phyloP scores from a whole-genome alignment of 2,113 vertebrate species.

The Clarias magur region DNA sequence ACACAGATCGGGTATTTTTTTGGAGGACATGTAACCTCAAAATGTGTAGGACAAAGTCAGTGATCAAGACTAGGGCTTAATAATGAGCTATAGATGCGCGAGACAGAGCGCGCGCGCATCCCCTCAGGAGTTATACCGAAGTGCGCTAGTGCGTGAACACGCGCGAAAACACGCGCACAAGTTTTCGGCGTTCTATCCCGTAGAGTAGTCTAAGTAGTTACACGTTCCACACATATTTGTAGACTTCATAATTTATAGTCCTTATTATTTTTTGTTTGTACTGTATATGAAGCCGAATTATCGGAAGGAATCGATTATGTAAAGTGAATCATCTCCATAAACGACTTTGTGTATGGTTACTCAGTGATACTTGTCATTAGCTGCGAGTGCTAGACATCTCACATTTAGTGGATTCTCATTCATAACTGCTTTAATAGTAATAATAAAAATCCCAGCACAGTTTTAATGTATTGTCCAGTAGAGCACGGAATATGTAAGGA shows the following conservation, averaged over 20 bases:
- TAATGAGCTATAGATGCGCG: no score
- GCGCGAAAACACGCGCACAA: constrained; percentile 2
- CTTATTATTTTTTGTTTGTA: background rate
- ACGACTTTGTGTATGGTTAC: background rate
- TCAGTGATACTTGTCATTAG: background rate
- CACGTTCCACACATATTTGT: background rate
- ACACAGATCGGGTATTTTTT: background rate
- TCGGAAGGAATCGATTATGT: background rate
- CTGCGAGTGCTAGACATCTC: no score
- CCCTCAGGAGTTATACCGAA: background rate
- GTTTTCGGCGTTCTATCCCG: background rate
- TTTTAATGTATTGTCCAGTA: background rate
- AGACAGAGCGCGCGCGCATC: background rate
- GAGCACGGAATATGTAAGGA: background rate
- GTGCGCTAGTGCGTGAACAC: constrained; percentile 18
- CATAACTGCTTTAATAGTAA: no score
- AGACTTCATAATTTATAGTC: background rate
- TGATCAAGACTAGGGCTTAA: background rate
- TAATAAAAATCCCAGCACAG: no score
- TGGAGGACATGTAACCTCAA: background rate
- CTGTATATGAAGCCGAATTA: background rate
- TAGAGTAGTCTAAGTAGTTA: no score
- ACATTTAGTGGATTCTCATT: background rate
- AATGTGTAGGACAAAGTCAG: background rate
- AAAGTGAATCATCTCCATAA: background rate